Base-by-base conservation (phyloP, 2,888 invertebrate genomes). In the Cryptocheilus praepositus region DNA sequence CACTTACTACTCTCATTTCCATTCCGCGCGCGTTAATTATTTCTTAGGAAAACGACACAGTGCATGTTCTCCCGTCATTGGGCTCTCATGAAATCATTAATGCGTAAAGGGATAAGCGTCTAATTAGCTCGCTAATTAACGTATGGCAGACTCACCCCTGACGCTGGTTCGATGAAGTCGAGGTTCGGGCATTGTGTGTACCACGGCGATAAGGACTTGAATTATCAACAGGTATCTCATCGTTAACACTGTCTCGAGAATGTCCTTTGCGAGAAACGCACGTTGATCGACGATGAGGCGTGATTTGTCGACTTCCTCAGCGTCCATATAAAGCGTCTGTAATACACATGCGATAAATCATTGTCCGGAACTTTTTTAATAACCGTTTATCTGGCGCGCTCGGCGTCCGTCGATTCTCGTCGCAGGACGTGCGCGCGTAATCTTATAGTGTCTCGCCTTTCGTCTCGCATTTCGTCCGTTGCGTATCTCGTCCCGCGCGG, bases 221-320 rank as follows among this genome's bases (percentile, higher is more conserved):
- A 85, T 74, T 67, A 84, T 74, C 73, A 84, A 67, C 53, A 81
- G 73, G 68, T 76, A 81, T 71, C 73, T 75, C 84, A 85, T 83
- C 72, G 70, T 81, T 49, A 19, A 19, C 16, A 49, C 49, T 49
- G 49, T 49, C 49, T 19, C 19, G 49, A 49, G 19, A 49, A 49
- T 0, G 49, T 49, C 49, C 19, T 16, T 49, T 19, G 49, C 19
- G 19, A 19, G 19, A 49, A 49, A 49, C 19, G 36, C 36, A 11
- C 36, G 36, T 11, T 36, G 36, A 36, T 7, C 13, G 36, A 36
- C 36, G 36, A 36, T 11, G 36, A 36, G 25, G 64, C 54, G 45
- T 45, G n/a, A 21, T 15, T 28, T 36, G 13, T 36, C 36, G 13
- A 36, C 36, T 36, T 11, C 11, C 36, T 11, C 36, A 11, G 36